A percentile compares a stretch with the other conserved stretches of the same genome.
phyloP scores from a whole-genome alignment of 2,797 vertebrate genomes.

The Amblyraja radiata region DNA sequence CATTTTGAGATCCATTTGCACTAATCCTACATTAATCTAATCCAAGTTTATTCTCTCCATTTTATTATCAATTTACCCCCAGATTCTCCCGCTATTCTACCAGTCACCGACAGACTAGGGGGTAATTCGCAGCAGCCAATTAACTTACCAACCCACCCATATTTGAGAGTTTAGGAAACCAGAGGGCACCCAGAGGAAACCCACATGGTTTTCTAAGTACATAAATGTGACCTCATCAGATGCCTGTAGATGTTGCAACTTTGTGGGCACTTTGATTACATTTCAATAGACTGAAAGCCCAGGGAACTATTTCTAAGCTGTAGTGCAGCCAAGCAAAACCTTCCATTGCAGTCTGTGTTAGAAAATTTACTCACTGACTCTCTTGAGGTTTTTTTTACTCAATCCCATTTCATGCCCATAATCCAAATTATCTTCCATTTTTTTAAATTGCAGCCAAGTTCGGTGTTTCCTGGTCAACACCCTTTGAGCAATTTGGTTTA shows the following conservation, averaged over 20 bases:
- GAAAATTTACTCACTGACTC: not conserved
- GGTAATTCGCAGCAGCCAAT: no score
- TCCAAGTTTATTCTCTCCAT: no score
- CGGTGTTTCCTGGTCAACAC: not conserved
- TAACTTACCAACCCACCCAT: no score
- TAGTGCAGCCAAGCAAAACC: not conserved
- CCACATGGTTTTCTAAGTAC: not conserved
- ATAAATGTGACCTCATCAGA: not conserved
- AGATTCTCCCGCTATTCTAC: no score
- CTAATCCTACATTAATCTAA: no score
- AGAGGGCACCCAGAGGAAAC: no score
- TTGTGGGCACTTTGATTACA: not conserved
- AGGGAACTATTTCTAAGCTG: not conserved
- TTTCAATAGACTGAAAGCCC: not conserved
- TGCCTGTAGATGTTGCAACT: not conserved
- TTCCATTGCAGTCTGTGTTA: not conserved
- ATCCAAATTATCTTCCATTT: not conserved
- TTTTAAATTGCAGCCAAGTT: not conserved
- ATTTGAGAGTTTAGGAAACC: no score
- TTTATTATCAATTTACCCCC: no score
- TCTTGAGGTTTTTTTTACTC: not conserved
- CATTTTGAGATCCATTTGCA: not conserved
- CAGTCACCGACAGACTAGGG: no score
- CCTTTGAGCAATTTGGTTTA: not conserved
- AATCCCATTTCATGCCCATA: not conserved